A percentile compares a stretch with the other conserved stretches of the same genome.
Evolutionary conservation across 2,113 vertebrate species (phyloP).

Genomic region (Crypturellus undulatus): DNA sequence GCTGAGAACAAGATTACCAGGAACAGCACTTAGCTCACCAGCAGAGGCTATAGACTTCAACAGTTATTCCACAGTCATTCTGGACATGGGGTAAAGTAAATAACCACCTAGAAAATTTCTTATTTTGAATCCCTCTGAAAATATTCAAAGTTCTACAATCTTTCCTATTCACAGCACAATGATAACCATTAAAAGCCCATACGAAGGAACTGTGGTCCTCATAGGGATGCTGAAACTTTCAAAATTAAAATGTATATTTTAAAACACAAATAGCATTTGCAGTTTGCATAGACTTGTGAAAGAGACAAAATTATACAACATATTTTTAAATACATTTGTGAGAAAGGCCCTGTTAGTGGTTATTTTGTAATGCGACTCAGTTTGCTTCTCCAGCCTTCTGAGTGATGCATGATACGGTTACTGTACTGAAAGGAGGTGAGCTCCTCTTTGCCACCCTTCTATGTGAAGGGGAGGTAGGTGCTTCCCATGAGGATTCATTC

Average conservation of each 20-base stretch:
- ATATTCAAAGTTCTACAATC: neutral
- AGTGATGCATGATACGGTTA: neutral
- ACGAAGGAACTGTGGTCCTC: neutral
- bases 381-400: neutral
- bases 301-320: neutral
- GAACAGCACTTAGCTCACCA: neutral
- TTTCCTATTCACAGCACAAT: neutral
- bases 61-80: neutral
- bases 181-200: neutral
- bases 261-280: neutral
- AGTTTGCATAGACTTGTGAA: neutral
- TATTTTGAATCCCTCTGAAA: neutral
- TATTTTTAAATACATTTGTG: neutral
- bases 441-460: neutral
- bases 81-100: neutral
- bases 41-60: neutral
- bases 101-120: neutral
- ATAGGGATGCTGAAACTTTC: neutral
- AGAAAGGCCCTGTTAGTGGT: neutral
- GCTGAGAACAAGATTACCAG: neutral
- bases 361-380: neutral
- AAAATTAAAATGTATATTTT: neutral
- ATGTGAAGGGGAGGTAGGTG: neutral
- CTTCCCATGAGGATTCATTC: neutral
- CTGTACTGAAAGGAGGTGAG: neutral